Evolutionary conservation across 2,113 vertebrate species (phyloP).

Genomic region (Eulemur rufifrons): DNA sequence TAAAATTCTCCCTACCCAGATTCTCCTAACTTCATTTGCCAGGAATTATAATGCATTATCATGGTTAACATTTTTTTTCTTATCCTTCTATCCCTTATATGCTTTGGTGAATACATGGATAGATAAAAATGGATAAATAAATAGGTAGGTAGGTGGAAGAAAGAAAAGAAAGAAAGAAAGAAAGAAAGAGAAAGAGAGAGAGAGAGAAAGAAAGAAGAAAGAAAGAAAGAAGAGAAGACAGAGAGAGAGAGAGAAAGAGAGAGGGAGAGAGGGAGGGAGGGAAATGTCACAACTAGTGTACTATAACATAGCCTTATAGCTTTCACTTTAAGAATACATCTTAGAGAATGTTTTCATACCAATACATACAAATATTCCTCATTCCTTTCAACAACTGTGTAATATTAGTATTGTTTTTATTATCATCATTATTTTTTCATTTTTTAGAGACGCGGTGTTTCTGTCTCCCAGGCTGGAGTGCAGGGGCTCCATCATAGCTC

Average conservation of each 20-base stretch:
- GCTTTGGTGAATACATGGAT: background rate
- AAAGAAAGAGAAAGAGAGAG: background rate
- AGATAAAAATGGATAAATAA: background rate
- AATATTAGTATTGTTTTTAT: background rate
- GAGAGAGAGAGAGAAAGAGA: too few species aligned
- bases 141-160: background rate
- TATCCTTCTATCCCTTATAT: background rate
- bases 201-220: background rate
- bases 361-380: background rate
- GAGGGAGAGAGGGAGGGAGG: background rate
- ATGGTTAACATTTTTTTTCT: background rate
- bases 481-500: too few species aligned
- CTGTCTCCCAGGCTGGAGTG: too few species aligned
- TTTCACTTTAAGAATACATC: background rate
- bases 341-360: background rate
- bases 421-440: too few species aligned
- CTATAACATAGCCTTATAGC: background rate
- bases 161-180: background rate
- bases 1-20: background rate
- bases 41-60: background rate
- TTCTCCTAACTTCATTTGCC: background rate
- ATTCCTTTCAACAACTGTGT: slow-evolving; percentile 13
- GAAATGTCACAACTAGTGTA: background rate
- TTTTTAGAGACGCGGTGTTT: too few species aligned
- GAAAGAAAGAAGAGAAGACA: too few species aligned